Evolutionary conservation across 1,140 invertebrate species (phyloP), one percentile per base, ranked within the genome.

Genomic region (Grapholita molesta): DNA sequence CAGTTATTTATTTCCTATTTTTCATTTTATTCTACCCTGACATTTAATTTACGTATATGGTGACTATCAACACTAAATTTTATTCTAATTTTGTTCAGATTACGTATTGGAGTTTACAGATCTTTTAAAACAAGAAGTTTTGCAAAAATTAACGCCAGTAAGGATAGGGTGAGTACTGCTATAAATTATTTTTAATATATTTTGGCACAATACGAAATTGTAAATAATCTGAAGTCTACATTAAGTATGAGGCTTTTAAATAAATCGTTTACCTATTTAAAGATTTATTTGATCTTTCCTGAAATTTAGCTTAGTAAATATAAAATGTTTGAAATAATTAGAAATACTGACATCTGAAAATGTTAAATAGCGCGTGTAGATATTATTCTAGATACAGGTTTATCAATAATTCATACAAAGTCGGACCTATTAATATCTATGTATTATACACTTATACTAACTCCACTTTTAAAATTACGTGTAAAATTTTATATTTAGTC

Each of bases 11-110:
- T 86, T 82, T 74, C 81, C 82, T 83, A 85, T 85, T 81, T 80
- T 80, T 69, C 75, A 77, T 88, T 78, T 83, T 86, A 85, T 80
- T 92, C 92, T 92, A 92, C 92, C 92, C 92, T 92, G 92, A 92
- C 89, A 90, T 88, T 61, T 89, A 91, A 91, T 91, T 92, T 92
- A 92, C 92, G 92, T 92, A 92, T 92, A 90, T 90, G 85, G 89
- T 90, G 88, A 89, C 84, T 89, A 90, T 85, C 74, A 88, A 87
- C 74, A 85, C 85, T 89, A 89, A 88, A 77, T 83, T 82, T 84
- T 82, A 79, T 78, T 68, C 77, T 77, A 84, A 80, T 84, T 85
- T 88, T 85, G 78, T 81, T 84, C 76, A 72, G 76, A 73, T 86
- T 82, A 86, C 80, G 80, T 84, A 85, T 83, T 75, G 75, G 81